A percentile compares a stretch with the other conserved stretches of the same genome.
phyloP scores from a whole-genome alignment of 2,888 invertebrate genomes.

The Oxystoma pomonae region DNA sequence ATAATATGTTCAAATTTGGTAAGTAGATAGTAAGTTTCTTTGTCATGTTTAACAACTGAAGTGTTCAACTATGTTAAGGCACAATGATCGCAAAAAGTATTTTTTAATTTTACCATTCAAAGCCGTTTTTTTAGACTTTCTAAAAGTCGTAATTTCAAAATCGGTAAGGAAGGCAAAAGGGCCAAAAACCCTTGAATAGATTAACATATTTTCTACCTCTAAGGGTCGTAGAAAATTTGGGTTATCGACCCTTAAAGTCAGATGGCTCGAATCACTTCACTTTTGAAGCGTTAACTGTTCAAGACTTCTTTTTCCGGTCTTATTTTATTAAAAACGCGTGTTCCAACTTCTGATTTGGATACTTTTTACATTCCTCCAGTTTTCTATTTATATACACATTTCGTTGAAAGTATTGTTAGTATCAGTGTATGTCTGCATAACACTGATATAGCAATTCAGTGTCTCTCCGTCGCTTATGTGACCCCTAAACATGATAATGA shows the following conservation, averaged over 20 bases:
- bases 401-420: background rate
- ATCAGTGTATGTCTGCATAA: background rate
- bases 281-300: no score
- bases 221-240: background rate
- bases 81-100: no score
- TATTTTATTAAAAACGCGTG: no score
- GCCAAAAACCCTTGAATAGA: background rate
- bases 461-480: background rate
- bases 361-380: background rate
- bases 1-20: no score
- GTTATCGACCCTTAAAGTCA: slow-evolving; percentile 1
- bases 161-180: background rate
- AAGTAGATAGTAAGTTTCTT: no score
- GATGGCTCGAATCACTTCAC: background rate
- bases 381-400: background rate
- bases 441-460: background rate
- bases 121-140: no score
- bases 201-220: background rate
- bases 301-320: no score
- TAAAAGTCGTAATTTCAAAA: no score
- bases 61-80: no score
- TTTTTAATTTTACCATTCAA: no score
- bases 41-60: no score
- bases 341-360: no score
- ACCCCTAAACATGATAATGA: slow-evolving; percentile 1